Evolutionary conservation across 53 echinoderm and acorn worm species (phyloP).

Genomic region (Arbacia lixula): DNA sequence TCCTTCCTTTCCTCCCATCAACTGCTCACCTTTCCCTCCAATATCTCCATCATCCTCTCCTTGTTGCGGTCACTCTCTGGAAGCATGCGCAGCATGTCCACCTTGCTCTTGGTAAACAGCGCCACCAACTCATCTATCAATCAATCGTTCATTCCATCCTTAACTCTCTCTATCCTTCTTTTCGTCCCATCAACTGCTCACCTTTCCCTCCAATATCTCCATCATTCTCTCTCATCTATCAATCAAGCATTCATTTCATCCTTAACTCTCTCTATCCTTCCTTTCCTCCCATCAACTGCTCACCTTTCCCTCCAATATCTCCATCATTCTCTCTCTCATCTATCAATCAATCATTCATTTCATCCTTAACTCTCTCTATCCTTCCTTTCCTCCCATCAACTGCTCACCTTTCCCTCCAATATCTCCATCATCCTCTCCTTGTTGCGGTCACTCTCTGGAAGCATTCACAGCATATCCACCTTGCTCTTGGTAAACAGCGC

Average conservation of each 20-base stretch:
- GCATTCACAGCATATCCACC: slow-evolving; percentile 87
- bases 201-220: no score
- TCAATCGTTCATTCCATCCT: no score
- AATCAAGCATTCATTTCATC: no score
- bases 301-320: no score
- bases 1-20: no score
- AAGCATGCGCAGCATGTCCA: slow-evolving; percentile 91
- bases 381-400: neutral
- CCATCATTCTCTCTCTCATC: no score
- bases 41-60: slow-evolving; percentile 99
- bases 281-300: no score
- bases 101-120: slow-evolving; percentile 80
- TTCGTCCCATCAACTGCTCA: no score
- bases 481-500: slow-evolving; percentile 73
- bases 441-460: slow-evolving; percentile 90
- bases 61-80: slow-evolving; percentile 97
- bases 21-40: slow-evolving; percentile 96
- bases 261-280: no score
- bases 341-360: neutral
- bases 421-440: slow-evolving; percentile 98
- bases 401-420: slow-evolving; percentile 81
- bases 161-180: no score
- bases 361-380: no score
- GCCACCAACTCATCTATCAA: slow-evolving; percentile 78
- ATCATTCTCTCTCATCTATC: no score